Evolutionary conservation across 1,140 invertebrate genomes (phyloP), one percentile per base, ranked within the genome.

Genomic region (Bradynema listronoti): DNA sequence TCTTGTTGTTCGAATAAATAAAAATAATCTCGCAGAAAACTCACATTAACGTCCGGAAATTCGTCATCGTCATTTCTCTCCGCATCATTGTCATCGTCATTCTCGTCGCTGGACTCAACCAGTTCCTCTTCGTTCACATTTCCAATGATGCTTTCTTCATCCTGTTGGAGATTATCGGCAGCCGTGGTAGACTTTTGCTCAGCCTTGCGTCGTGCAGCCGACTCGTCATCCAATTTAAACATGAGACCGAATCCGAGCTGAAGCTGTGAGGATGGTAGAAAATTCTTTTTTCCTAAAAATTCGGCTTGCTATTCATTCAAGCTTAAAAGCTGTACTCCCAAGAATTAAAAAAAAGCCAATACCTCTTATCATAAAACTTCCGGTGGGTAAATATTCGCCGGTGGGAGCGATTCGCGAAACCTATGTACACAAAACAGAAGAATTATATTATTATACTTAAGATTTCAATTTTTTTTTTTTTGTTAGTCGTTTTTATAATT

Each of bases 321-420:
- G n/a, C n/a, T n/a, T n/a, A n/a, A n/a, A n/a, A 39, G 36, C 36
- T 39, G 11, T 39, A 11, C 36, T 39, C 19, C 36, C 19, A 39
- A 39, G 11, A 19, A 39, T 39, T 39, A 11, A 11, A 11, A n/a
- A n/a, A n/a, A n/a, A 11, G 16, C 52, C 39, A 22, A 91, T 94
- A 19, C 93, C 94, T 62, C 92, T 83, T 74, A 99, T 90, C 92
- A 98, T 98, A 79, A 99, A 99, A 64, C 90, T 91, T 61, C 93
- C 92, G n/a, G 84, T 82, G 5, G 88, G 87, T 46, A 99, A 83
- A 80, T 94, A 98, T 82, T 98, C 92, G 66, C 94, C 94, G 46
- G 89, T 88, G 0, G 91, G 93, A 0, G 94, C 94, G 0, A 90
- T 94, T 82, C 98, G 96, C 14, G 90, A 92, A n/a, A 99, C 83